Evolutionary conservation across 2,888 invertebrate genomes (phyloP).

Genomic region (Tipula lateralis): DNA sequence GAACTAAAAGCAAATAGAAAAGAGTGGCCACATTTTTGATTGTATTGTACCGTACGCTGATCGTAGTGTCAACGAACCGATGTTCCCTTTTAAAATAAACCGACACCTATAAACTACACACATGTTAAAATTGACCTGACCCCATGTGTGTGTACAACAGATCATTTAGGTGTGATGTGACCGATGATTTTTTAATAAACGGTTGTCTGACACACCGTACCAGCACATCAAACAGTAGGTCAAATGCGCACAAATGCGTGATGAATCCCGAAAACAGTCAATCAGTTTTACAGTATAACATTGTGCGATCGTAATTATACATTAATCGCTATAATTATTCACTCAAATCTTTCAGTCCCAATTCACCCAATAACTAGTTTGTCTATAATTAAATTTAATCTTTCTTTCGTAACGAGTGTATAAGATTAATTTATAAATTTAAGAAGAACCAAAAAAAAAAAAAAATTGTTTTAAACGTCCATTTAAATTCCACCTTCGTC

Average conservation of each 20-base stretch:
- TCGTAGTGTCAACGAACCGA: too few relatives aligned
- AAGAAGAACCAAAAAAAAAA: too few relatives aligned
- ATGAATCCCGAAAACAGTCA: background rate
- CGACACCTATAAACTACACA: too few relatives aligned
- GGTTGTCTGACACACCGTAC: background rate
- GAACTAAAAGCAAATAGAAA: too few relatives aligned
- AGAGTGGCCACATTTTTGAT: too few relatives aligned
- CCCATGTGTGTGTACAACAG: too few relatives aligned
- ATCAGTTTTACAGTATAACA: background rate
- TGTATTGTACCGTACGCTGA: too few relatives aligned
- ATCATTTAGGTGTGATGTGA: too few relatives aligned
- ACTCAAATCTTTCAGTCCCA: background rate
- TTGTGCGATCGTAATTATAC: background rate
- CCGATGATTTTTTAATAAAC: background rate
- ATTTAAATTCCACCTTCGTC: conserved; percentile 15
- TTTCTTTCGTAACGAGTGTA: background rate
- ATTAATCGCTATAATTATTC: conserved; percentile 19
- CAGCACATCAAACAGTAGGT: background rate
- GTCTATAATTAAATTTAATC: background rate
- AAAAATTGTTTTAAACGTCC: background rate
- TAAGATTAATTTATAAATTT: background rate
- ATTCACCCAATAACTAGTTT: background rate
- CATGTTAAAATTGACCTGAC: too few relatives aligned
- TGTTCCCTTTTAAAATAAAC: too few relatives aligned
- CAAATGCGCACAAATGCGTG: background rate